phyloP scores from a whole-genome alignment of 2,113 vertebrate species.

The Panthera leo region DNA sequence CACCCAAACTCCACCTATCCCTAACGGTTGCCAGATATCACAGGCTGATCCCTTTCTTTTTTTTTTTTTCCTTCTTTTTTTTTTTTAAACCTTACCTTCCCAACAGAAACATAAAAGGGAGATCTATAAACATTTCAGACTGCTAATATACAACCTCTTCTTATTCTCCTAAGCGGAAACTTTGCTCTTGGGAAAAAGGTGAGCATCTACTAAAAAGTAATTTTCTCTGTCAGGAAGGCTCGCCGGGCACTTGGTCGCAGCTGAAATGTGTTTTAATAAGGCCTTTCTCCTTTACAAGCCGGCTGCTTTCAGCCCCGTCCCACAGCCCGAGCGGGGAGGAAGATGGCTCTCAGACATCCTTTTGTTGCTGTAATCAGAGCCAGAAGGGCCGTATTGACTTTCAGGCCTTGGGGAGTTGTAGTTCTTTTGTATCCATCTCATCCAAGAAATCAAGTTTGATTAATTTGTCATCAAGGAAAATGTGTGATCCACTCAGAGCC shows the following conservation, averaged over 20 bases:
- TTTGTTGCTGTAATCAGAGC: slow-evolving; percentile 78
- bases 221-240: slow-evolving; percentile 71
- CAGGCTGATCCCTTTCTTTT: slow-evolving; percentile 55
- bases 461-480: slow-evolving; percentile 80
- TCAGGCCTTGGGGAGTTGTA: slow-evolving; percentile 57
- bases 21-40: slow-evolving; percentile 75
- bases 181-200: slow-evolving; percentile 35
- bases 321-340: slow-evolving; percentile 17
- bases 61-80: neutral
- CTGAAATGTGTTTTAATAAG: slow-evolving; percentile 77
- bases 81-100: slow-evolving; percentile 71
- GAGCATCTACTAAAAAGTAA: slow-evolving; percentile 64
- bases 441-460: slow-evolving; percentile 78
- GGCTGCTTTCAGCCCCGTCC: slow-evolving; percentile 55
- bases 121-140: slow-evolving; percentile 70
- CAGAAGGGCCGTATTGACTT: slow-evolving; percentile 72
- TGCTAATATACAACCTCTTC: slow-evolving; percentile 71
- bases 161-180: slow-evolving; percentile 61
- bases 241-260: slow-evolving; percentile 55
- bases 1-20: slow-evolving; percentile 56
- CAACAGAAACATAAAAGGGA: slow-evolving; percentile 75
- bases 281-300: slow-evolving; percentile 55
- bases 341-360: slow-evolving; percentile 66
- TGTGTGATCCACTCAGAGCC: slow-evolving; percentile 66
- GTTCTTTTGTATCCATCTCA: slow-evolving; percentile 77